phyloP scores from a whole-genome alignment of 92 coral and sea anemone species.

The Epizoanthus scotinus region DNA sequence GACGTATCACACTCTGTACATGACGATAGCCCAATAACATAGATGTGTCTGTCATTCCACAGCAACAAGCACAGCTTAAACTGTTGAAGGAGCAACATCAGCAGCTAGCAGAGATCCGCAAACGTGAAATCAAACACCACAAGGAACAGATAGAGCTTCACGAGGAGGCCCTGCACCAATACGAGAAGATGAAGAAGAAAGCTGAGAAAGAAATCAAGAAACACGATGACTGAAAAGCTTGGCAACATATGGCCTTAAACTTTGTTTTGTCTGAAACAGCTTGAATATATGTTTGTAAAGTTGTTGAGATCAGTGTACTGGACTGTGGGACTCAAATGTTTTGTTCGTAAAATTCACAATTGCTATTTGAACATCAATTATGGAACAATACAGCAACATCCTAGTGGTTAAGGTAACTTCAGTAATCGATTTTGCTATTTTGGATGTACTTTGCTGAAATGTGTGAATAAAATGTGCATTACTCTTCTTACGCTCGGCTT shows the following conservation, averaged over 20 bases:
- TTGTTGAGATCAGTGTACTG: neutral
- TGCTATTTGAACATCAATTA: neutral
- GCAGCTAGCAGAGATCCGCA: constrained; percentile 64
- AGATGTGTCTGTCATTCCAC: neutral
- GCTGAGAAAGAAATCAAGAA: constrained; percentile 34
- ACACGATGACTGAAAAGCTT: neutral
- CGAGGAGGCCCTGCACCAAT: constrained; percentile 69
- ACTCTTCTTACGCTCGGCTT: too few species aligned
- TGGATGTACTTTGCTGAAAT: too few species aligned
- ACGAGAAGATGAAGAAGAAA: constrained; percentile 66
- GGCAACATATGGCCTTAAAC: neutral
- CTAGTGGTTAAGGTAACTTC: neutral
- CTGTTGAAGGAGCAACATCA: constrained; percentile 73
- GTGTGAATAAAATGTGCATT: too few species aligned
- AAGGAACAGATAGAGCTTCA: constrained; percentile 82
- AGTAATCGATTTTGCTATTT: neutral
- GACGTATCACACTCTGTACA: too few species aligned
- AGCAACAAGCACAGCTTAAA: constrained; percentile 87
- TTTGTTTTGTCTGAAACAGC: neutral
- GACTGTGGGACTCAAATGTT: neutral
- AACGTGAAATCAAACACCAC: constrained; percentile 83
- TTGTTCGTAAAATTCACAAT: neutral
- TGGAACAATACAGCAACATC: neutral
- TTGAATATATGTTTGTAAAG: neutral
- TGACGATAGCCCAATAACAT: too few species aligned